A percentile compares a stretch with the other conserved stretches of the same genome.
phyloP scores from a whole-genome alignment of 2,113 vertebrate genomes.

The Parus major region DNA sequence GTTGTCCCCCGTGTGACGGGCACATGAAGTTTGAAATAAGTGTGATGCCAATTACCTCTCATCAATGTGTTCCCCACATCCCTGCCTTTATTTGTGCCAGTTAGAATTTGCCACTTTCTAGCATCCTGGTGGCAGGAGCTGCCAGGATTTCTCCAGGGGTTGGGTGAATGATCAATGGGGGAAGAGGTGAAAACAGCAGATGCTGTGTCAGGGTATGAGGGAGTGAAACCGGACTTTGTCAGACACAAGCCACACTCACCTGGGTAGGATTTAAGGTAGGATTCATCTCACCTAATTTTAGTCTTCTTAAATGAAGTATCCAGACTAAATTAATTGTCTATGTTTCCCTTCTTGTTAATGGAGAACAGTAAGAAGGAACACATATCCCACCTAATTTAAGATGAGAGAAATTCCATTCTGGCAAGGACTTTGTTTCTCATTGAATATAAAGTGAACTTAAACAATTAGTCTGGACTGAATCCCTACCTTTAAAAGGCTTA shows the following conservation, averaged over 20 bases:
- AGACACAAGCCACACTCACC: fast-evolving
- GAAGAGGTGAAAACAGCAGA: background rate
- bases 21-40: background rate
- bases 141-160: background rate
- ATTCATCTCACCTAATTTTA: background rate
- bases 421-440: background rate
- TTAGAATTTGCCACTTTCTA: background rate
- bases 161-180: fast-evolving
- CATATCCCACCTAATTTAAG: background rate
- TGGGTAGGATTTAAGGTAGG: background rate
- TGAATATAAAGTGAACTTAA: slow-evolving; percentile 1
- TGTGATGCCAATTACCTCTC: background rate
- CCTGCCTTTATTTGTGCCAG: background rate
- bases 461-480: slow-evolving; percentile 25
- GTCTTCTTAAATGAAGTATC: background rate
- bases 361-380: background rate
- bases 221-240: background rate
- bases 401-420: slow-evolving; percentile 33
- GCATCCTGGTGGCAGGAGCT: background rate
- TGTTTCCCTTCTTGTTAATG: background rate
- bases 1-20: background rate
- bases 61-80: background rate
- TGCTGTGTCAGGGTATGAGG: background rate
- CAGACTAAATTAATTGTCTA: background rate
- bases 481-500: slow-evolving; percentile 20